Conservation (phyloP, 1,140 invertebrate genomes). For the Hylaeus anthracinus region DNA sequence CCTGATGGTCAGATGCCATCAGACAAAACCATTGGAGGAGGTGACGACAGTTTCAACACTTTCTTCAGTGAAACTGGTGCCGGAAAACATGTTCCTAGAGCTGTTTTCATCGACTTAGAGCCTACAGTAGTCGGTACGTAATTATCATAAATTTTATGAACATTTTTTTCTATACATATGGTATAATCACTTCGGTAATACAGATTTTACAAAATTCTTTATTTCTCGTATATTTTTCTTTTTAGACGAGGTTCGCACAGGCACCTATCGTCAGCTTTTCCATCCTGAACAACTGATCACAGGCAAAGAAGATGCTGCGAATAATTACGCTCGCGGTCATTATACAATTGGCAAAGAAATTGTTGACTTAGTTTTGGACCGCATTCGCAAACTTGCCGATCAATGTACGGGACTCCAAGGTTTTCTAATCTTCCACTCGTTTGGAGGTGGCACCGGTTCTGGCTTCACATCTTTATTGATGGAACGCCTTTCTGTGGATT, state of each 20-base stretch:
- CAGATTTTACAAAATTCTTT: background rate
- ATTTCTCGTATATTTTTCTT: slow-evolving; percentile 78
- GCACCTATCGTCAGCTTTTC: slow-evolving; percentile 83
- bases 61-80: slow-evolving; percentile 63
- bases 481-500: slow-evolving; percentile 74
- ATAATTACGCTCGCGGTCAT: slow-evolving; percentile 83
- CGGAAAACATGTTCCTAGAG: slow-evolving; percentile 57
- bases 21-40: slow-evolving; percentile 70
- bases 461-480: slow-evolving; percentile 54
- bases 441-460: slow-evolving; percentile 76
- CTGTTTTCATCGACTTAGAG: slow-evolving; percentile 57
- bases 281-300: slow-evolving; percentile 85
- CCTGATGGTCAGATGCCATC: slow-evolving; percentile 84
- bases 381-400: slow-evolving; percentile 53
- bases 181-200: background rate
- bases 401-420: slow-evolving; percentile 58
- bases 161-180: background rate
- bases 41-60: slow-evolving; percentile 83
- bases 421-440: slow-evolving; percentile 81
- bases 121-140: slow-evolving; percentile 57
- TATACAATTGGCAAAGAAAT: slow-evolving; percentile 58
- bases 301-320: slow-evolving; percentile 84
- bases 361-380: slow-evolving; percentile 51
- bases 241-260: slow-evolving; percentile 71
- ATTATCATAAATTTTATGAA: background rate